phyloP scores from a whole-genome alignment of 2,797 vertebrate genomes.

The Chiroxiphia lanceolata region DNA sequence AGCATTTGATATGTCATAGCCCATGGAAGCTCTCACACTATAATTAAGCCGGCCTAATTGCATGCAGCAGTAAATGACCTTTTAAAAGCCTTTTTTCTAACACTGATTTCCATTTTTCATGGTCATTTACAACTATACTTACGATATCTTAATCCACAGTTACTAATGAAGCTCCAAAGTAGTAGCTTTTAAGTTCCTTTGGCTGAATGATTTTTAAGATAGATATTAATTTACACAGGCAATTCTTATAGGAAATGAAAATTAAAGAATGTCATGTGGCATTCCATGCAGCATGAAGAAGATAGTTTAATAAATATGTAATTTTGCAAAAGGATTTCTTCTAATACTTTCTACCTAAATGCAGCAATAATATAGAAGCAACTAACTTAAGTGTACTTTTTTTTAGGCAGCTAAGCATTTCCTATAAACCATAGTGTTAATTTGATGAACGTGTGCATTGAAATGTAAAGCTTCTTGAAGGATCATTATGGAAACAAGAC shows the following conservation, averaged over 20 bases:
- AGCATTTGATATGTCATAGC: neutral
- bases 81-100: slow-evolving; percentile 19
- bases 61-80: slow-evolving; percentile 5
- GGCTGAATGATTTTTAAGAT: slow-evolving; percentile 9
- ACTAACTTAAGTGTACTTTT: neutral
- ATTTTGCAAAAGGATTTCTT: neutral
- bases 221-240: neutral
- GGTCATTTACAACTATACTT: slow-evolving; percentile 16
- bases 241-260: neutral
- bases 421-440: neutral
- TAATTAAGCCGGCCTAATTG: slow-evolving; percentile 11
- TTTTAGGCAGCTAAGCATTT: neutral
- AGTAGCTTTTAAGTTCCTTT: slow-evolving; percentile 17
- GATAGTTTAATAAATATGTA: neutral
- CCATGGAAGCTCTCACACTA: neutral
- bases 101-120: slow-evolving; percentile 32
- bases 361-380: neutral
- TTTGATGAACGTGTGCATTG: neutral
- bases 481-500: neutral
- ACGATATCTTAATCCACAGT: neutral
- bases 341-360: neutral
- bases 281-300: neutral
- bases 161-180: slow-evolving; percentile 32
- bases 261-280: neutral
- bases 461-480: neutral